A percentile compares a stretch with the other conserved stretches of the same genome.
These are phyloP conservation scores for Brenthis hecate DNA, from an alignment of 2,888 invertebrate genomes.

Conservation along the genomic window DNA sequence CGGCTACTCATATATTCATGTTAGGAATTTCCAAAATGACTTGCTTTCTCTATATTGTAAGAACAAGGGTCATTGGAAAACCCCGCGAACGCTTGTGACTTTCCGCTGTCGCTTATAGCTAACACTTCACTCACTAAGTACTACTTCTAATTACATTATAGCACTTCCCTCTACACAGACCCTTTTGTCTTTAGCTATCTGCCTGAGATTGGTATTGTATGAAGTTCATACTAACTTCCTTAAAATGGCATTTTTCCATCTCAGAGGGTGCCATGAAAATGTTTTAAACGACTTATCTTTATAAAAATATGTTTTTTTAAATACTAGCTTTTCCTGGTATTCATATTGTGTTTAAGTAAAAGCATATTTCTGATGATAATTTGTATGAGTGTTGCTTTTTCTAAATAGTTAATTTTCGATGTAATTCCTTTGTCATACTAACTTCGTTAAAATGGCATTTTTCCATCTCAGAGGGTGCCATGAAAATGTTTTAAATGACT, in stretches of 20 bases:
- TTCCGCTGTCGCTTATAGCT: conserved; percentile 18
- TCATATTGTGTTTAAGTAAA: too few relatives aligned
- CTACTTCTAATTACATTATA: conserved; percentile 42
- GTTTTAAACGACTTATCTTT: background rate
- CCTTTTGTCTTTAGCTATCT: conserved; percentile 38
- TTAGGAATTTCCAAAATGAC: too few relatives aligned
- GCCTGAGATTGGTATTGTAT: conserved; percentile 25
- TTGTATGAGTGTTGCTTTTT: too few relatives aligned
- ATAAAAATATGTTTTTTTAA: too few relatives aligned
- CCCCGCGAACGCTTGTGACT: background rate
- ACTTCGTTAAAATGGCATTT: conserved; percentile 16
- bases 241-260: conserved; percentile 13
- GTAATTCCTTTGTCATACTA: conserved; percentile 10
- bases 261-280: background rate
- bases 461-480: conserved; percentile 1
- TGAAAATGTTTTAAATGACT: background rate
- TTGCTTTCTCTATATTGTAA: too few relatives aligned
- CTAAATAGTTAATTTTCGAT: too few relatives aligned
- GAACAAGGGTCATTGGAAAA: background rate
- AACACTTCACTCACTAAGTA: conserved; percentile 20
- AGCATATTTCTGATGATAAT: too few relatives aligned
- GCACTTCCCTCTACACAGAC: conserved; percentile 25
- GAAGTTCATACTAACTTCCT: conserved; percentile 26
- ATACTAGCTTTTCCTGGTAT: too few relatives aligned
- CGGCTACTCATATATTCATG: too few relatives aligned